Percentiles rank a stretch among this genome's conserved stretches.
phyloP scores from a whole-genome alignment of 2,797 vertebrate species.

The Clarias laeviceps region DNA sequence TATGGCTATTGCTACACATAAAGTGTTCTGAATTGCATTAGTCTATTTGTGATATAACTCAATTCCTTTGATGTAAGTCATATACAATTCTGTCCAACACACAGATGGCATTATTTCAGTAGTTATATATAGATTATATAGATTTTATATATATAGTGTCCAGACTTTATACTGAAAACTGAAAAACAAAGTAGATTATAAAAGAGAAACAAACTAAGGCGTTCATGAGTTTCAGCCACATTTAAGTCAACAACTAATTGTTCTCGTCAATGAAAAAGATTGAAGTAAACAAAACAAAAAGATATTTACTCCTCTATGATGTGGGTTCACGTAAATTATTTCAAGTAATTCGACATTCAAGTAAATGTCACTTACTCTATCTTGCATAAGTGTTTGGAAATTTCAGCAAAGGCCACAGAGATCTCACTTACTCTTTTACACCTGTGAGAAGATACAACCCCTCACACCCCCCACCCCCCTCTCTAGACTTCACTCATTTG shows the following conservation, averaged over 20 bases:
- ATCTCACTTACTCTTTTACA: slow-evolving; percentile 31
- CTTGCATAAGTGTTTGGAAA: slow-evolving; percentile 25
- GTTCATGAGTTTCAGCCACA: not conserved
- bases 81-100: not conserved
- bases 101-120: not conserved
- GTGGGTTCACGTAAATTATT: slow-evolving; percentile 7
- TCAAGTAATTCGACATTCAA: slow-evolving; percentile 7
- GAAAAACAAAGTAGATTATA: too few relatives aligned
- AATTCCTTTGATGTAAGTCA: not conserved
- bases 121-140: too few relatives aligned
- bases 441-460: slow-evolving; percentile 13
- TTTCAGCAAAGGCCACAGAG: slow-evolving; percentile 31
- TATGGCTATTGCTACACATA: not conserved
- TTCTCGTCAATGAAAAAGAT: not conserved
- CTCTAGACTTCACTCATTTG: slow-evolving; percentile 36
- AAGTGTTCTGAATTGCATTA: not conserved
- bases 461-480: not conserved
- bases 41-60: not conserved
- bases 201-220: not conserved
- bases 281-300: not conserved
- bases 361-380: slow-evolving; percentile 33
- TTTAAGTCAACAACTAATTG: not conserved
- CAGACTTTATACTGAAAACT: not conserved
- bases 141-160: not conserved
- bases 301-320: not conserved